Conservation (phyloP, 2,113 vertebrate species). For the Hipposideros armiger region DNA sequence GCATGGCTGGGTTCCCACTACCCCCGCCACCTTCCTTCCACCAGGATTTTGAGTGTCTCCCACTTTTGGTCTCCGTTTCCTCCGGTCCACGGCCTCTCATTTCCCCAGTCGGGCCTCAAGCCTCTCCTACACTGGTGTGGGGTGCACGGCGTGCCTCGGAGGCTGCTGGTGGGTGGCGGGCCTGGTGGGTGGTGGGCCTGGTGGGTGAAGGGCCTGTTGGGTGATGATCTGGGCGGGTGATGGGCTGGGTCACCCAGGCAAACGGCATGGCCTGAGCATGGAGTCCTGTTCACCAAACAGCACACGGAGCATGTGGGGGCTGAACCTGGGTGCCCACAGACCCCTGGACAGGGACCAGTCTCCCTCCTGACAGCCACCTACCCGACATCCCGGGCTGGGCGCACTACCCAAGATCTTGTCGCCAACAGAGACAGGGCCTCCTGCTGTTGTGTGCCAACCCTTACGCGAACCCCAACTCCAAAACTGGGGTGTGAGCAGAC, state of each 20-base stretch:
- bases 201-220: neutral
- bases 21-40: fast-evolving
- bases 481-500: fast-evolving
- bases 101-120: neutral
- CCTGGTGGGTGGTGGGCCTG: too few relatives aligned
- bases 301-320: neutral
- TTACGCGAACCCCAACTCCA: neutral
- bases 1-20: neutral
- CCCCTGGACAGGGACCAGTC: too few relatives aligned
- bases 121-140: fast-evolving
- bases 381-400: neutral
- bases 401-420: fast-evolving
- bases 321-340: too few relatives aligned
- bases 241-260: neutral
- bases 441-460: fast-evolving
- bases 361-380: neutral
- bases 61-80: neutral
- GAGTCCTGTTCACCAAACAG: neutral
- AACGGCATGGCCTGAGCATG: fast-evolving
- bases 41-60: too few relatives aligned
- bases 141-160: fast-evolving
- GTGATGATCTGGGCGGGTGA: fast-evolving
- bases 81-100: neutral
- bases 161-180: fast-evolving
- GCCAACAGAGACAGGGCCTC: neutral